Base-by-base conservation (phyloP, 2,113 vertebrate genomes). In the Pavo muticus region DNA sequence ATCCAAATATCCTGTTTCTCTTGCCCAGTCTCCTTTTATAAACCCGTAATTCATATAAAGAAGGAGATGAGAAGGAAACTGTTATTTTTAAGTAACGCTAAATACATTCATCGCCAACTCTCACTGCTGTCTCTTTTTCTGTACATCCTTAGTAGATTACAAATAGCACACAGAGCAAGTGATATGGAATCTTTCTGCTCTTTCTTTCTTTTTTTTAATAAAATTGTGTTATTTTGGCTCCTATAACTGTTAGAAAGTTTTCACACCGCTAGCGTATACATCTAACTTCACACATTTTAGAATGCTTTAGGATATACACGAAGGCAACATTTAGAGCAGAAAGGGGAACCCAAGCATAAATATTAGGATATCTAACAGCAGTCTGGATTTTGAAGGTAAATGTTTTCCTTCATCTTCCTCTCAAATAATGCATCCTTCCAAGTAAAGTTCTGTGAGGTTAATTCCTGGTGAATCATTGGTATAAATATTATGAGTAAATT, bases 21-120 rank as follows among this genome's bases (percentile, higher is more conserved):
- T 75, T 78, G 47, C 25, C 50, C 44, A 80, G 48, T 76, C 96
- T 81, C 77, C 76, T 90, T 97, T 95, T 95, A 96, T 95, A 97
- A 96, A 21, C 76, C 67, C 77, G 30, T 56, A 97, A 80, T 92
- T 83, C 80, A 71, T 88, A 92, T 90, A 97, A 97, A 94, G 93
- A 96, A 93, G 94, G 87, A 21, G 15, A 60, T 77, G 89, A 15
- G 94, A 92, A 45, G 52, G 96, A 97, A 95, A 75, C 9, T 83
- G 95, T 87, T 97, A 95, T 98, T 97, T 96, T 97, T 97, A 76
- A 96, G 91, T 87, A 92, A 95, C 83, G 72, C 63, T 96, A 97
- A 95, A 94, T 91, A 91, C 70, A 84, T 89, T 95, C 94, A 95
- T 95, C 95, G 96, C 84, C 95, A 97, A 88, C 65, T 97, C 72